Evolutionary conservation across 2,113 vertebrate species (phyloP).

Genomic region (Leucosticte australis): DNA sequence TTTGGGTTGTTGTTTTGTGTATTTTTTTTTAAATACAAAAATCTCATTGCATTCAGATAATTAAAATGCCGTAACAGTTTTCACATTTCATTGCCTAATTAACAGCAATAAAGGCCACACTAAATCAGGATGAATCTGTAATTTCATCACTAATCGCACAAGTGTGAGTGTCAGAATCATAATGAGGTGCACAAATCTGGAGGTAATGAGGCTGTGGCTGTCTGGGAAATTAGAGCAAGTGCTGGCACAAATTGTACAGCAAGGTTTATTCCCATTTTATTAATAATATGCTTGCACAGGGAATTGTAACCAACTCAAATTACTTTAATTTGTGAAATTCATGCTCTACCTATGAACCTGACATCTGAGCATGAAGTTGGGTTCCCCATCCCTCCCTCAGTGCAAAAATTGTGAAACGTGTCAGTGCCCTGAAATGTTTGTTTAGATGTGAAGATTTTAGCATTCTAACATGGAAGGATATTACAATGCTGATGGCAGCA

Average conservation of each 20-base stretch:
- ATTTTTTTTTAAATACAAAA: neutral
- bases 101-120: conserved; percentile 70
- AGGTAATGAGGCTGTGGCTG: conserved; percentile 66
- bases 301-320: conserved; percentile 32
- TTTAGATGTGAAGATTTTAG: neutral
- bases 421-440: neutral
- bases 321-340: conserved; percentile 37
- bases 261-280: conserved; percentile 60
- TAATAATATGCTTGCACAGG: conserved; percentile 53
- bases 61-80: conserved; percentile 68
- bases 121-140: conserved; percentile 69
- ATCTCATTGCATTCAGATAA: conserved; percentile 59
- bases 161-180: conserved; percentile 61
- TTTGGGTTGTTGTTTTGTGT: neutral
- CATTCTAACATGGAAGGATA: neutral
- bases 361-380: neutral
- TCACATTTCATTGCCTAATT: conserved; percentile 70
- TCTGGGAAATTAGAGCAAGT: conserved; percentile 44
- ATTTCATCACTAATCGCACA: conserved; percentile 62
- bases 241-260: conserved; percentile 56
- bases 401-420: neutral
- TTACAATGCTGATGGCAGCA: neutral
- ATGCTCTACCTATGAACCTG: neutral
- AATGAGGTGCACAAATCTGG: conserved; percentile 70
- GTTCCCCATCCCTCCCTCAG: neutral